Evolutionary conservation across 2,113 vertebrate species (phyloP), one percentile per base, ranked within the genome.

Genomic region (Pangasianodon hypophthalmus): DNA sequence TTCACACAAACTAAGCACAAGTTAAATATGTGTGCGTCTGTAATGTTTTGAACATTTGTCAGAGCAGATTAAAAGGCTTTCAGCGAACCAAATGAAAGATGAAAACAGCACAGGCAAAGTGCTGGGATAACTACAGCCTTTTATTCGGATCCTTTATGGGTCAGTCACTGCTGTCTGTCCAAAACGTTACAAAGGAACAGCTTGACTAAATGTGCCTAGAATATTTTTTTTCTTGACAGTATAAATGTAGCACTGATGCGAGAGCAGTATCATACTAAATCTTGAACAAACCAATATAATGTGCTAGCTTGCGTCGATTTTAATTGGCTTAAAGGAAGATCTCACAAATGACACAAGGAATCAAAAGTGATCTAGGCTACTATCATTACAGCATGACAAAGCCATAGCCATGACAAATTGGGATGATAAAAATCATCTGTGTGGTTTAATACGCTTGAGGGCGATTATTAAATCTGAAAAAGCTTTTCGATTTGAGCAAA

Each of bases 91-190:
- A 69, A 87, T 84, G 19, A 85, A 67, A 85, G 37, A 89, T 85
- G 26, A 90, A 77, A 84, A 87, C 67, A 85, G 58, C n/a, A 88
- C 64, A 89, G 60, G n/a, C 29, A 26, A 21, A 81, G 58, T 73
- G 62, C 58, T 77, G 87, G 79, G 85, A 86, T 91, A 88, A 92
- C 44, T 91, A 67, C 84, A 86, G 85, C 13, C 89, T 84, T 92
- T 92, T 91, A 92, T 91, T 92, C 83, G 54, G 56, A 86, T 80
- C 75, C 52, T 73, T 83, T 87, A 67, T 91, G 82, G 81, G 88
- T 85, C 81, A 46, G 86, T 75, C 64, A 86, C 46, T 89, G 62
- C 69, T 71, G 60, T 84, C 67, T 44, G 14, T 84, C 58, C 58
- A 80, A 86, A 89, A 86, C 81, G 84, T 84, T 89, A 86, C 84